These are phyloP conservation scores for Ianthella basta DNA, from an alignment of 37 sponge, comb jelly and placozoan genomes.

Conservation along the genomic window DNA sequence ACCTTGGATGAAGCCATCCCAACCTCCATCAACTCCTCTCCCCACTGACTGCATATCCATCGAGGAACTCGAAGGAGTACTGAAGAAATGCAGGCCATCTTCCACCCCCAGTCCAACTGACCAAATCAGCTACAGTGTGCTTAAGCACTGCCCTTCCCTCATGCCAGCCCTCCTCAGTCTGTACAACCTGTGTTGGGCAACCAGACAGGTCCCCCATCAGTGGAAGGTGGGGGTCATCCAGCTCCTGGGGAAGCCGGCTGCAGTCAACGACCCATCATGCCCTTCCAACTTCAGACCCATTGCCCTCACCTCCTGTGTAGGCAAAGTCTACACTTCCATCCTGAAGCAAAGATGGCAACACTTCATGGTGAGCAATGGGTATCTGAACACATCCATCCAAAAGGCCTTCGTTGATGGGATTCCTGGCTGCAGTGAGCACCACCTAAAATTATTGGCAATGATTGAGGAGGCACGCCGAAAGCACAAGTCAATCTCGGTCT, in stretches of 20 bases:
- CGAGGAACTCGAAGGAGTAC: neutral
- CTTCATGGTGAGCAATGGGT: constrained; percentile 25
- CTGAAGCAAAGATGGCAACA: constrained; percentile 24
- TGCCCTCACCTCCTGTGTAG: constrained; percentile 30
- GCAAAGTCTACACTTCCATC: neutral
- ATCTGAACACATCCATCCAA: constrained; percentile 27
- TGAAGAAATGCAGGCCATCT: neutral
- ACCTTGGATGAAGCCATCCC: constrained; percentile 2
- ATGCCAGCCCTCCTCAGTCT: constrained; percentile 18
- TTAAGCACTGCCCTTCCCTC: constrained; percentile 38
- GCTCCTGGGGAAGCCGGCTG: neutral
- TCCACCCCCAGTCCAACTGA: constrained; percentile 10
- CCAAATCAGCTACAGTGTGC: neutral
- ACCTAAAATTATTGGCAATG: neutral
- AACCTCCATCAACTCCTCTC: neutral
- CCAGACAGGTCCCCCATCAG: neutral
- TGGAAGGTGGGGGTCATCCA: constrained; percentile 26
- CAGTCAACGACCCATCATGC: neutral
- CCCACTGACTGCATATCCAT: neutral
- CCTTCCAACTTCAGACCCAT: constrained; percentile 20
- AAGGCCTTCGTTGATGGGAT: constrained; percentile 20
- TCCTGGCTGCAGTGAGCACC: constrained; percentile 41
- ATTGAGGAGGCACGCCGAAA: constrained; percentile 26
- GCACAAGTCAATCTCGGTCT: constrained; percentile 5
- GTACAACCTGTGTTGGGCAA: constrained; percentile 6